These are phyloP conservation scores for Sylvilagus bachmani DNA, from an alignment of 2,113 vertebrate species.

Conservation along the genomic window DNA sequence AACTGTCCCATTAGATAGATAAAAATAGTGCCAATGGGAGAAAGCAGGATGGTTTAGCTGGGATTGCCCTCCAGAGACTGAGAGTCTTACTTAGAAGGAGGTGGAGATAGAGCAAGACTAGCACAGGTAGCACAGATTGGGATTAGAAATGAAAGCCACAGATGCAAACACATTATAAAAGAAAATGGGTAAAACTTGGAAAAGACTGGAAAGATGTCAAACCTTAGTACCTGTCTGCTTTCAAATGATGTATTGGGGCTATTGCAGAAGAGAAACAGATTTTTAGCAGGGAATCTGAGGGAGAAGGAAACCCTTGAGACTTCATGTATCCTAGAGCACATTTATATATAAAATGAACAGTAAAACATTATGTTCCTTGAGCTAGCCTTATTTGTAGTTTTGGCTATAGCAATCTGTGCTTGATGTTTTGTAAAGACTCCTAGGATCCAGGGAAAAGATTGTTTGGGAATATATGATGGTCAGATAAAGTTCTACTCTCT, in stretches of 20 bases:
- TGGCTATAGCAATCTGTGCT: neutral
- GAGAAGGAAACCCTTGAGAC: neutral
- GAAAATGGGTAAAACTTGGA: neutral
- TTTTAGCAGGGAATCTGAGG: neutral
- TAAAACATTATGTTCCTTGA: neutral
- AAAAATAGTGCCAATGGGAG: neutral
- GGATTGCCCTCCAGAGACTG: neutral
- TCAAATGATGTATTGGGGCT: neutral
- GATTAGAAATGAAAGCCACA: slow-evolving; percentile 22
- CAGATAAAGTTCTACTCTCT: neutral
- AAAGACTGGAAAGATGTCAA: neutral
- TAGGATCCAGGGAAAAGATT: neutral
- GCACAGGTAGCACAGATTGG: neutral
- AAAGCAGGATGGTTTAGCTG: slow-evolving; percentile 12
- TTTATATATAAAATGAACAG: neutral
- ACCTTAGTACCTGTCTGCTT: neutral
- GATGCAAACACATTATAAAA: neutral
- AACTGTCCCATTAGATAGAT: neutral
- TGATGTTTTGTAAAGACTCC: slow-evolving; percentile 11
- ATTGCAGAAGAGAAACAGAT: neutral
- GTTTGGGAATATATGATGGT: neutral
- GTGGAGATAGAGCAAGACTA: neutral
- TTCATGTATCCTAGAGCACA: slow-evolving; percentile 1
- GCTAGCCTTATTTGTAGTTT: neutral
- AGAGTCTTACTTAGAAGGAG: neutral